phyloP scores from a whole-genome alignment of 1,140 invertebrate species.

The Eriosoma lanigerum region DNA sequence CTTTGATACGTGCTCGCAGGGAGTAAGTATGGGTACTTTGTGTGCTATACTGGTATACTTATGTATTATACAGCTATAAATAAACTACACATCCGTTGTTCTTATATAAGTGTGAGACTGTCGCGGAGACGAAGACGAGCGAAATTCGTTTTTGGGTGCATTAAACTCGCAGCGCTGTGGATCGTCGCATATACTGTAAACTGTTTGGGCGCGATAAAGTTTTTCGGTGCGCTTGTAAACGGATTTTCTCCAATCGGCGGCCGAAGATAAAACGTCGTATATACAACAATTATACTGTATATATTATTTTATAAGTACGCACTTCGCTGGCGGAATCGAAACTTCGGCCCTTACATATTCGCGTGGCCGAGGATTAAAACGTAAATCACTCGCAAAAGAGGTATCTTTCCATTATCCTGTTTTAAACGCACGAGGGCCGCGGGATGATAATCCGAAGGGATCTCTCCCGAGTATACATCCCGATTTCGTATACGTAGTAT shows the following conservation, averaged over 20 bases:
- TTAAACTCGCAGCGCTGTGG: neutral
- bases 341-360: neutral
- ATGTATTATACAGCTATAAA: too few species aligned
- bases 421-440: slow-evolving; percentile 24
- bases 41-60: too few species aligned
- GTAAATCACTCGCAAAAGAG: slow-evolving; percentile 47
- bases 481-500: slow-evolving; percentile 13
- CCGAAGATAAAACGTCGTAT: slow-evolving; percentile 19
- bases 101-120: neutral
- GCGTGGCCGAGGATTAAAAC: slow-evolving; percentile 40
- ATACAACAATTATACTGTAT: too few species aligned
- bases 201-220: slow-evolving; percentile 38
- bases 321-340: slow-evolving; percentile 22
- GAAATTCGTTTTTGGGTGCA: neutral
- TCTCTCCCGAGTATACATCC: neutral
- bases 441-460: slow-evolving; percentile 38
- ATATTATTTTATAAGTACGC: too few species aligned
- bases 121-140: neutral
- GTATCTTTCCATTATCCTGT: slow-evolving; percentile 39
- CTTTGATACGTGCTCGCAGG: too few species aligned
- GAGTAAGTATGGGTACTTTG: neutral
- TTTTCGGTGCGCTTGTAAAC: slow-evolving; percentile 34
- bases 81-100: too few species aligned
- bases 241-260: neutral
- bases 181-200: neutral